These are phyloP conservation scores for Diloba caeruleocephala DNA, from an alignment of 2,888 invertebrate species.

Conservation along the genomic window DNA sequence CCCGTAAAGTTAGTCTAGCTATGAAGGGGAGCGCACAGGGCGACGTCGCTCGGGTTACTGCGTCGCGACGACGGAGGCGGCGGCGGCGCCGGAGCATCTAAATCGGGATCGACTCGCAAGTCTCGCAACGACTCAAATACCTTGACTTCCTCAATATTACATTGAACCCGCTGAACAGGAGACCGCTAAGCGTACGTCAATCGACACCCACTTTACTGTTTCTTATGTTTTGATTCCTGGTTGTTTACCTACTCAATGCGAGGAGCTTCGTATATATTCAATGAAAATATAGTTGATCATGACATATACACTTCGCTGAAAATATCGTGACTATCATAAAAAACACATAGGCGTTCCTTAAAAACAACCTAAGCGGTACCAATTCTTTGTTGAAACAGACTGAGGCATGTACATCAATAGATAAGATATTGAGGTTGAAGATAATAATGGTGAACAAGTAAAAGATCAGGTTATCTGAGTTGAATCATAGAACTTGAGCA, in stretches of 20 bases:
- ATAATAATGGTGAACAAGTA: slow-evolving; percentile 27
- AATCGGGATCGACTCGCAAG: slow-evolving; percentile 88
- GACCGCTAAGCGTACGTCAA: slow-evolving; percentile 86
- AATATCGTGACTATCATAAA: neutral
- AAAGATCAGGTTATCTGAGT: neutral
- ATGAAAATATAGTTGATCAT: no score
- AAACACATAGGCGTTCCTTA: neutral
- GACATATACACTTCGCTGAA: no score
- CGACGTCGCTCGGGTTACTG: slow-evolving; percentile 86
- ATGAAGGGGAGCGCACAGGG: slow-evolving; percentile 80
- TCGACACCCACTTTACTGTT: slow-evolving; percentile 80
- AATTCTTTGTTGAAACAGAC: slow-evolving; percentile 16
- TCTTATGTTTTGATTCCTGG: slow-evolving; percentile 43
- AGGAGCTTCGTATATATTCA: no score
- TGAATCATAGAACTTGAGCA: slow-evolving; percentile 16
- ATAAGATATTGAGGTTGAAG: slow-evolving; percentile 44
- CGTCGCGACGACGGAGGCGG: slow-evolving; percentile 83
- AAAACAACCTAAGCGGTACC: slow-evolving; percentile 13
- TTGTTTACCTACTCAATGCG: no score
- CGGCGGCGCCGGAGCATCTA: slow-evolving; percentile 87
- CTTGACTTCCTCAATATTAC: slow-evolving; percentile 90
- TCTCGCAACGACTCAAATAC: slow-evolving; percentile 88
- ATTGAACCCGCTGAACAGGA: slow-evolving; percentile 86
- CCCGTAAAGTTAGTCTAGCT: slow-evolving; percentile 63
- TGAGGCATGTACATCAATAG: slow-evolving; percentile 29